Evolutionary conservation across 2,797 vertebrate genomes (phyloP).

Genomic region (Microctenopoma stevenorrisi): DNA sequence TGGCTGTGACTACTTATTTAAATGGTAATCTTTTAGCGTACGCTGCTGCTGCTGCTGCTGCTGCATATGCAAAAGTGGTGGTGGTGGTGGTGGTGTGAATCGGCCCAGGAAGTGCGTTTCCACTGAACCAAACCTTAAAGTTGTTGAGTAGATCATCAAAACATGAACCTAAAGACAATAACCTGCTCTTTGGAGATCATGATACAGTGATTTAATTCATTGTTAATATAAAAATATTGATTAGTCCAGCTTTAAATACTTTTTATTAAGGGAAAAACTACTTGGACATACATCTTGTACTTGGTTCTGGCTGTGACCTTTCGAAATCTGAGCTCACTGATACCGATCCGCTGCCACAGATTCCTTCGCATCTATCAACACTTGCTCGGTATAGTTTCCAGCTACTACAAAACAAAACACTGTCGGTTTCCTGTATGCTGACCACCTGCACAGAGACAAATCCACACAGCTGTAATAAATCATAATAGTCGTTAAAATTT

Average conservation of each 20-base stretch:
- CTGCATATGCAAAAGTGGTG: too few relatives aligned
- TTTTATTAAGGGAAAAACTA: not conserved
- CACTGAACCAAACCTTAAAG: not conserved
- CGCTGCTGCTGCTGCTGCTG: too few relatives aligned
- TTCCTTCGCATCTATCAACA: not conserved
- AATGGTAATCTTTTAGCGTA: too few relatives aligned
- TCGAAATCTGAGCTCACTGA: not conserved
- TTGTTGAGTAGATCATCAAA: not conserved
- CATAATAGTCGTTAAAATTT: not conserved
- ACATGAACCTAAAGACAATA: not conserved
- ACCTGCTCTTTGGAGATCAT: not conserved
- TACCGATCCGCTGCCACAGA: not conserved
- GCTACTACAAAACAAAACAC: not conserved
- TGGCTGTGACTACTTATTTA: too few relatives aligned
- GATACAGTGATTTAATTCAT: not conserved
- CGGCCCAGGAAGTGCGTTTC: too few relatives aligned
- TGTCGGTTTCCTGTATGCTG: not conserved
- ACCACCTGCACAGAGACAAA: not conserved
- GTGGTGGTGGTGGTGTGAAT: not conserved
- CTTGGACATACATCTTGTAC: not conserved
- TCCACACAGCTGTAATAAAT: not conserved
- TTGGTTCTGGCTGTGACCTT: not conserved
- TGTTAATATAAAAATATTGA: not conserved
- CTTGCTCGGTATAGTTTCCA: not conserved
- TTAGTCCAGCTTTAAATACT: constrained; percentile 3